Evolutionary conservation across 2,797 vertebrate species (phyloP).

Genomic region (Lacerta bilineata): DNA sequence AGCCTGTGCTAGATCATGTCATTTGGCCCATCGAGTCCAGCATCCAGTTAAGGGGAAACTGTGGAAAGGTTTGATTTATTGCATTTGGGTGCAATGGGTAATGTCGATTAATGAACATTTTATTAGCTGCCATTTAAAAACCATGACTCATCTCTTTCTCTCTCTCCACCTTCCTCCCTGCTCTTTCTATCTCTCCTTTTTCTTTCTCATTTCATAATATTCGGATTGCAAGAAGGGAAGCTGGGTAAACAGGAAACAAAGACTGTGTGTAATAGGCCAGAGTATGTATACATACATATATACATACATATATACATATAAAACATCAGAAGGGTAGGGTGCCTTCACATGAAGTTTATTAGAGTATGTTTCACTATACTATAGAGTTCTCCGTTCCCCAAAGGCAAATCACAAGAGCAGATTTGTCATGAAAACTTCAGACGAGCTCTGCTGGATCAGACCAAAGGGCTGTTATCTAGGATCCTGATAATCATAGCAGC

Average conservation of each 20-base stretch:
- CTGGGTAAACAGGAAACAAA: not conserved
- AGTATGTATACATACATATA: too few species aligned
- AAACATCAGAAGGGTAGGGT: too few species aligned
- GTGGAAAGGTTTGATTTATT: constrained; percentile 5
- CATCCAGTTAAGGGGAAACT: too few species aligned
- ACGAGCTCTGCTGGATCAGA: too few species aligned
- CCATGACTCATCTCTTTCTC: not conserved
- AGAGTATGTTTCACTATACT: constrained; percentile 23
- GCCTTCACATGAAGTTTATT: not conserved
- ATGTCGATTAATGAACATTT: constrained; percentile 26
- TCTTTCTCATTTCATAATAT: not conserved
- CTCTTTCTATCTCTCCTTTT: not conserved
- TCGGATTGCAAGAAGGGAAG: not conserved
- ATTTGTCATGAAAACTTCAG: too few species aligned
- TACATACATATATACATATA: too few species aligned
- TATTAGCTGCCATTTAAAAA: constrained; percentile 20
- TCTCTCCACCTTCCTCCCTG: not conserved
- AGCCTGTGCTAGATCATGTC: too few species aligned
- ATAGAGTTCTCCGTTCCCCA: too few species aligned
- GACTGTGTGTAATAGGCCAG: not conserved
- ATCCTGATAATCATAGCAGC: too few species aligned
- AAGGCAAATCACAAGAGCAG: not conserved
- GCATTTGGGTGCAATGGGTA: not conserved
- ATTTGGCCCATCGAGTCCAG: too few species aligned
- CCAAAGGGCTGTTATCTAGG: too few species aligned